phyloP scores from a whole-genome alignment of 2,113 vertebrate genomes.

The Toxotes jaculatrix region DNA sequence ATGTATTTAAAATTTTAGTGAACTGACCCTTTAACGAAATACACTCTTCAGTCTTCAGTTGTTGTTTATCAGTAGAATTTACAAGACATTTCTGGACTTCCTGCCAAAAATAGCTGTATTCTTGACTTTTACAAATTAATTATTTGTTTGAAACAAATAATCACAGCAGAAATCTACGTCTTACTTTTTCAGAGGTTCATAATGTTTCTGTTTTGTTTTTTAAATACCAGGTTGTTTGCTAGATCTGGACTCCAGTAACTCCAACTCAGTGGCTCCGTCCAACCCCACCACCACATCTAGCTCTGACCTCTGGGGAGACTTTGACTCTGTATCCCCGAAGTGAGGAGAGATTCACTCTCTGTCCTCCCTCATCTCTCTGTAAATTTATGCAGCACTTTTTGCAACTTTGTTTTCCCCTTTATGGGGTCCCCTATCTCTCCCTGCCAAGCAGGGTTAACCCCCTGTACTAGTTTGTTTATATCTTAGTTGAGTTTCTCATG shows the following conservation, averaged over 20 bases:
- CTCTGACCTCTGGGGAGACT: constrained; percentile 94
- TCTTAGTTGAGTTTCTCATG: not conserved
- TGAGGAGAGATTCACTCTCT: constrained; percentile 71
- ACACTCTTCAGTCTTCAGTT: not conserved
- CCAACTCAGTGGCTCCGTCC: constrained; percentile 73
- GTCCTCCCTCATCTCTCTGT: constrained; percentile 26
- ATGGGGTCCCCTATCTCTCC: constrained; percentile 38
- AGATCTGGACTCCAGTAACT: constrained; percentile 82
- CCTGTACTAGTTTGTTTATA: constrained; percentile 18
- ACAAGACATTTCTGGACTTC: not conserved
- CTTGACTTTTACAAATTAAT: not conserved
- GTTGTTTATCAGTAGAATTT: not conserved
- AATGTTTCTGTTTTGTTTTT: constrained; percentile 8
- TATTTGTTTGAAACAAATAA: not conserved
- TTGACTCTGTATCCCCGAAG: constrained; percentile 90
- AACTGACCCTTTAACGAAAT: not conserved
- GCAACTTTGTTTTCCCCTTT: constrained; percentile 42
- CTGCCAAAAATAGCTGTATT: not conserved
- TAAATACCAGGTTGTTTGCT: constrained; percentile 75
- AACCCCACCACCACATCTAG: constrained; percentile 59
- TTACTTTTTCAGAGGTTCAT: not conserved
- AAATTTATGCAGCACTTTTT: constrained; percentile 67
- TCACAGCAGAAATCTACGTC: not conserved
- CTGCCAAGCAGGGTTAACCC: constrained; percentile 55
- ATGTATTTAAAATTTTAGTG: not conserved